phyloP scores from a whole-genome alignment of 2,797 vertebrate genomes.

The Ctenopoma multispine region DNA sequence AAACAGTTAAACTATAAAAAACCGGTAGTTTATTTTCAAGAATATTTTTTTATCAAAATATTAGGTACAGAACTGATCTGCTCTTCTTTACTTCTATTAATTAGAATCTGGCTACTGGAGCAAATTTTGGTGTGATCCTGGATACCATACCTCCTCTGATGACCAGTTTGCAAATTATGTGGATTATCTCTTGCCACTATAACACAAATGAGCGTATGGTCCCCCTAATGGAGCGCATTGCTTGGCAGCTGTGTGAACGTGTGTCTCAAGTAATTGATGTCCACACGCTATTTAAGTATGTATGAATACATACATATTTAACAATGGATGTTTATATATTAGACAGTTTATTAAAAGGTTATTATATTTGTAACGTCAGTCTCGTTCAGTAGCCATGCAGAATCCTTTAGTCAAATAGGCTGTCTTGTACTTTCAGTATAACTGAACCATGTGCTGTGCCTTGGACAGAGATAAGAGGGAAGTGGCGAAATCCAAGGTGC shows the following conservation, averaged over 20 bases:
- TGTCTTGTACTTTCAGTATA: constrained; percentile 17
- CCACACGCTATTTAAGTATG: constrained; percentile 88
- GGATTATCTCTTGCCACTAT: constrained; percentile 92
- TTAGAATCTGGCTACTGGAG: constrained; percentile 88
- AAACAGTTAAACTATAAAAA: neutral
- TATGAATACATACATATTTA: constrained; percentile 34
- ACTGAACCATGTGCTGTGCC: constrained; percentile 27
- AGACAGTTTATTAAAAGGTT: too few species aligned
- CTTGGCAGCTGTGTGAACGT: constrained; percentile 91
- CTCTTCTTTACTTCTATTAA: neutral
- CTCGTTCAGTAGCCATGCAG: neutral
- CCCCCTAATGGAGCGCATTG: constrained; percentile 91
- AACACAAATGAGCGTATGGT: constrained; percentile 91
- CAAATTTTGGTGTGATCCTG: constrained; percentile 82
- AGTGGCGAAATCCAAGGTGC: constrained; percentile 83
- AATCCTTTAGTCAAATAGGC: neutral
- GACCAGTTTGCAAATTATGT: constrained; percentile 89
- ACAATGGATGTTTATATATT: neutral
- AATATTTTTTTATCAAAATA: neutral
- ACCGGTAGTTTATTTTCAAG: neutral
- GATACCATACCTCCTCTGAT: constrained; percentile 90
- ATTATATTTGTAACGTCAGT: neutral
- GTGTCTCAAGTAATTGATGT: constrained; percentile 86
- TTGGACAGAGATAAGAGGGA: constrained; percentile 84
- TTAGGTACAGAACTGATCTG: neutral